Evolutionary conservation across 1,140 invertebrate species (phyloP).

Genomic region (Bombus confusus): DNA sequence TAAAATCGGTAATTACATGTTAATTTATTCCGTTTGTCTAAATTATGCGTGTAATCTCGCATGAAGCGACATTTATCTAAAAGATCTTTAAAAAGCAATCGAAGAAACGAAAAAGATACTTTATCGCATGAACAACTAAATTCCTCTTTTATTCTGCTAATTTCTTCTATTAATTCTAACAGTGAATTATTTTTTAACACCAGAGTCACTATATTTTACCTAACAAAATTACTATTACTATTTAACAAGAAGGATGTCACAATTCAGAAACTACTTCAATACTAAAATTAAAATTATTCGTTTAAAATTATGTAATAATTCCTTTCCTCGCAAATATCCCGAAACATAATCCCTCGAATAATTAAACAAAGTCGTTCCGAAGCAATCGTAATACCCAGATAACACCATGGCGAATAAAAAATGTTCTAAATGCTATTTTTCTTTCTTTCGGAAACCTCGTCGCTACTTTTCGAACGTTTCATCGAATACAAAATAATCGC

Average conservation of each 20-base stretch:
- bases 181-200: too few species aligned
- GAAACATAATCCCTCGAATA: too few species aligned
- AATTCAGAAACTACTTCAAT: background rate
- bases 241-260: too few species aligned
- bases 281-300: too few species aligned
- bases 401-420: background rate
- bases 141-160: too few species aligned
- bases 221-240: too few species aligned
- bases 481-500: background rate
- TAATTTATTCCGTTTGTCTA: background rate
- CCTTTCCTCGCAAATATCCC: too few species aligned
- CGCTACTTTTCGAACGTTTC: background rate
- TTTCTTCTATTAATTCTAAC: too few species aligned
- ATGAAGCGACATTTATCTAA: background rate
- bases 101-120: background rate
- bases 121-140: background rate
- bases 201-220: too few species aligned
- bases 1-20: background rate
- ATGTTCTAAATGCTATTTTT: background rate
- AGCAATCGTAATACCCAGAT: background rate
- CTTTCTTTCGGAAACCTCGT: background rate
- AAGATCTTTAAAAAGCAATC: background rate
- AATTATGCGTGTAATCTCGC: background rate
- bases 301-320: too few species aligned
- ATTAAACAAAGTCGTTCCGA: background rate